Evolutionary conservation across 2,797 vertebrate genomes (phyloP).

Genomic region (Clarias platycephalus): DNA sequence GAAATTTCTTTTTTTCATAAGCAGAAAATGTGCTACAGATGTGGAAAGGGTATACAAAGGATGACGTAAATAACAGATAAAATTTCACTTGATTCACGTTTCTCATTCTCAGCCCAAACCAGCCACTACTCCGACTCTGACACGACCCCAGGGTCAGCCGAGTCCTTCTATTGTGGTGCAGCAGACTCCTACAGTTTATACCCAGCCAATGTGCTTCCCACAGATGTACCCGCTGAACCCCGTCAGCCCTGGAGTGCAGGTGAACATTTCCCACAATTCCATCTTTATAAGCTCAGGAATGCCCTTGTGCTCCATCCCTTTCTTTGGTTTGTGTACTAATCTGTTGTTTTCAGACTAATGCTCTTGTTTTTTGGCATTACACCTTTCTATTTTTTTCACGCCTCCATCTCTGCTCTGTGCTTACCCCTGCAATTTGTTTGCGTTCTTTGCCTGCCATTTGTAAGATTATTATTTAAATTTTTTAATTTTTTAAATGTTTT

Average conservation of each 20-base stretch:
- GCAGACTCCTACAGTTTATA: conserved; percentile 90
- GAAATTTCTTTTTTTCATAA: background rate
- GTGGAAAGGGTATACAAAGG: too few relatives aligned
- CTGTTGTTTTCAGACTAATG: conserved; percentile 1
- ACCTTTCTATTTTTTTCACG: background rate
- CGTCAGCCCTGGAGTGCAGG: conserved; percentile 97
- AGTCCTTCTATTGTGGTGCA: conserved; percentile 97
- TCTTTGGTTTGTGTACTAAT: conserved; percentile 24
- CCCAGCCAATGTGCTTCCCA: conserved; percentile 94
- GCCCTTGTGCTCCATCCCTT: conserved; percentile 1
- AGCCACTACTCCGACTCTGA: conserved; percentile 93
- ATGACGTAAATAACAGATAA: background rate
- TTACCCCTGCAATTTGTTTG: background rate
- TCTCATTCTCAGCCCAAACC: conserved; percentile 84
- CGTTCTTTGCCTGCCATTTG: background rate
- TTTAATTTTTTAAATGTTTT: background rate
- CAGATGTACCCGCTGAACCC: conserved; percentile 97
- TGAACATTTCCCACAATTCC: conserved; percentile 64
- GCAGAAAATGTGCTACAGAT: background rate
- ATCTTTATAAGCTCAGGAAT: background rate
- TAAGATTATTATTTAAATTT: background rate
- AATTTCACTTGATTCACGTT: background rate
- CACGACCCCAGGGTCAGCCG: conserved; percentile 94
- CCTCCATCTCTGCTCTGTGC: background rate
- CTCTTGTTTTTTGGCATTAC: background rate